Evolutionary conservation across 2,888 invertebrate species (phyloP).

Genomic region (Acleris emargana): DNA sequence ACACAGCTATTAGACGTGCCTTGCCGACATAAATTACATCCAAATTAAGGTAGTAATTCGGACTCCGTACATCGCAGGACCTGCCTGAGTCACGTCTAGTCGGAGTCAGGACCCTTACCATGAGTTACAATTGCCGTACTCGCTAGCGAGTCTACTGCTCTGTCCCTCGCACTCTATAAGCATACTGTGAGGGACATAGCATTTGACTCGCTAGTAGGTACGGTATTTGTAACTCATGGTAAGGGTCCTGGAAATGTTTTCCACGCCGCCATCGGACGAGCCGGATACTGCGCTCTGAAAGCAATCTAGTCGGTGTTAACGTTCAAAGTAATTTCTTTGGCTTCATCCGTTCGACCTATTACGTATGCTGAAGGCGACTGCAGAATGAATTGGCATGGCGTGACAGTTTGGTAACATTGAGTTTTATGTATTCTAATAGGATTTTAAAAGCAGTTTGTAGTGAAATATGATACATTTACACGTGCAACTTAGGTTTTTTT

Average conservation of each 20-base stretch:
- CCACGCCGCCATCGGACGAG: constrained; percentile 54
- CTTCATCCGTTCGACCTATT: constrained; percentile 49
- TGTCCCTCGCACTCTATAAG: no score
- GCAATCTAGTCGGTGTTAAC: constrained; percentile 71
- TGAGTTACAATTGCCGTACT: no score
- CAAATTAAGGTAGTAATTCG: constrained; percentile 47
- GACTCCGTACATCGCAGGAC: constrained; percentile 58
- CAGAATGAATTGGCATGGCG: constrained; percentile 1
- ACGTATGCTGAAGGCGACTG: constrained; percentile 36
- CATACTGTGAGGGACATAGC: no score
- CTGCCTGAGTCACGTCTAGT: constrained; percentile 60
- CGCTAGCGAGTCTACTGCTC: no score
- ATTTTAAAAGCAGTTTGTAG: neutral
- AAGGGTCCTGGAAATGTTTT: constrained; percentile 54
- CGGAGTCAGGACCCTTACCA: constrained; percentile 17
- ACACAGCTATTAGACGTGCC: constrained; percentile 7
- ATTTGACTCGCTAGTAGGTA: no score
- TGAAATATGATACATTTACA: neutral
- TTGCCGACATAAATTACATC: constrained; percentile 19
- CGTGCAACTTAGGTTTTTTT: no score
- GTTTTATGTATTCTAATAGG: neutral
- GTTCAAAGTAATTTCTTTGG: constrained; percentile 71
- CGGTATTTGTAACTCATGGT: no score
- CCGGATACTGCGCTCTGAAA: constrained; percentile 64
- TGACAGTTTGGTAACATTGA: constrained; percentile 1